phyloP scores from a whole-genome alignment of 2,797 vertebrate genomes.

The Tangara arthus region DNA sequence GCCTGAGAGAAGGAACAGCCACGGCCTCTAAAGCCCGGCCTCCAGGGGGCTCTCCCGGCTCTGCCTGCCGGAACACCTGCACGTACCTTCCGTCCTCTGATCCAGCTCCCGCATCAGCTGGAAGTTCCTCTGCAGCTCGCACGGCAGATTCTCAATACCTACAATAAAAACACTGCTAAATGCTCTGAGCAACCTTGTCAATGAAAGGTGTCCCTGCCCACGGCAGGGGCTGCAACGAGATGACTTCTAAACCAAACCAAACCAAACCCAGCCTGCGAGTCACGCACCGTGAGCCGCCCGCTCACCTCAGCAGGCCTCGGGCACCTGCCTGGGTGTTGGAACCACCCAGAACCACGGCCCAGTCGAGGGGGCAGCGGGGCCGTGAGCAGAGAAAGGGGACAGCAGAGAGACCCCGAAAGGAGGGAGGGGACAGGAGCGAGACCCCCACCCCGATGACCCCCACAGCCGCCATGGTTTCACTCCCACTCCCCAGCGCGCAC shows the following conservation, averaged over 20 bases:
- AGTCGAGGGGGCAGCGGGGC: neutral
- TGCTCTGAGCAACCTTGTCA: fast-evolving
- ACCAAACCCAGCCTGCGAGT: fast-evolving
- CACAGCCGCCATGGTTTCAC: neutral
- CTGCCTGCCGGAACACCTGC: neutral
- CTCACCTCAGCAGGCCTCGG: fast-evolving
- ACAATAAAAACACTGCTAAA: neutral
- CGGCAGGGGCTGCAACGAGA: fast-evolving
- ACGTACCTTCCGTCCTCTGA: conserved; percentile 89
- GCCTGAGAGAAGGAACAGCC: fast-evolving
- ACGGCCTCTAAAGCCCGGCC: fast-evolving
- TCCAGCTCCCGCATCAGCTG: conserved; percentile 94
- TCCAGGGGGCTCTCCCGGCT: neutral
- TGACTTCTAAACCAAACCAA: neutral
- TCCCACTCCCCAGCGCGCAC: neutral
- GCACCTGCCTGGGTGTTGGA: neutral
- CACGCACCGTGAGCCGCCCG: neutral
- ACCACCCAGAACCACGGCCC: neutral
- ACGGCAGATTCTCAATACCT: conserved; percentile 96
- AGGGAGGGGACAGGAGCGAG: fast-evolving
- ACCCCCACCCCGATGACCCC: fast-evolving
- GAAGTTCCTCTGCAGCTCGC: conserved; percentile 94
- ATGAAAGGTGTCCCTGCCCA: fast-evolving
- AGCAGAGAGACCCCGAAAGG: neutral
- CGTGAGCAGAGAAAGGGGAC: neutral